These are phyloP conservation scores for Blera fallax DNA, from an alignment of 2,888 invertebrate species.

Conservation along the genomic window DNA sequence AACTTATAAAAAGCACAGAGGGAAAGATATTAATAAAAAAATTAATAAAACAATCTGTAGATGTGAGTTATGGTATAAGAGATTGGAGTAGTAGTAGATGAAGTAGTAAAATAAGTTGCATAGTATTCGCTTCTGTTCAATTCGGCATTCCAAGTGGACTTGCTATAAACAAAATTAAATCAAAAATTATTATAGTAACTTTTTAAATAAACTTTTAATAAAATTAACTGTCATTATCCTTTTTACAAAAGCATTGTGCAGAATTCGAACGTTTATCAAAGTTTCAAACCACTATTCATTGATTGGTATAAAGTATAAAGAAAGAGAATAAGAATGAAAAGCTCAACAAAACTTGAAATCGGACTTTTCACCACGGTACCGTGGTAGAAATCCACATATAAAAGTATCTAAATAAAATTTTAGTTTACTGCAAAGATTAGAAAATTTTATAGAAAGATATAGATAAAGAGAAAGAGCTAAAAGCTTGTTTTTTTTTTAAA, in stretches of 20 bases:
- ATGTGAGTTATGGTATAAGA: background rate
- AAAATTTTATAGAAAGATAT: background rate
- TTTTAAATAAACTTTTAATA: background rate
- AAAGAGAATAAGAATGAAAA: constrained; percentile 10
- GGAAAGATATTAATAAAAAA: constrained; percentile 1
- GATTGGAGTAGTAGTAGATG: background rate
- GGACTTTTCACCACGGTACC: constrained; percentile 6
- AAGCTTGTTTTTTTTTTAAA: constrained; percentile 23
- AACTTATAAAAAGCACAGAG: constrained; percentile 22
- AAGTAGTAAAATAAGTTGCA: constrained; percentile 8
- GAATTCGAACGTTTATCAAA: constrained; percentile 11
- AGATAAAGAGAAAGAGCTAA: constrained; percentile 1
- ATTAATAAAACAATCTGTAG: background rate
- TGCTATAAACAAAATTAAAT: background rate
- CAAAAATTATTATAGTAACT: background rate
- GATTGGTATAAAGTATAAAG: constrained; percentile 35
- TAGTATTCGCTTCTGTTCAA: background rate
- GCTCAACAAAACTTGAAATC: constrained; percentile 17
- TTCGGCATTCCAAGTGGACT: constrained; percentile 18
- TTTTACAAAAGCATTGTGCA: constrained; percentile 24
- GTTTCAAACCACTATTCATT: constrained; percentile 23
- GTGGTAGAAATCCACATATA: background rate
- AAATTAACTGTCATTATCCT: background rate
- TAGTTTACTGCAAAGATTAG: background rate
- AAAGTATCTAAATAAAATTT: background rate